phyloP scores from a whole-genome alignment of 2,888 invertebrate species.

The Drosophila siamana region DNA sequence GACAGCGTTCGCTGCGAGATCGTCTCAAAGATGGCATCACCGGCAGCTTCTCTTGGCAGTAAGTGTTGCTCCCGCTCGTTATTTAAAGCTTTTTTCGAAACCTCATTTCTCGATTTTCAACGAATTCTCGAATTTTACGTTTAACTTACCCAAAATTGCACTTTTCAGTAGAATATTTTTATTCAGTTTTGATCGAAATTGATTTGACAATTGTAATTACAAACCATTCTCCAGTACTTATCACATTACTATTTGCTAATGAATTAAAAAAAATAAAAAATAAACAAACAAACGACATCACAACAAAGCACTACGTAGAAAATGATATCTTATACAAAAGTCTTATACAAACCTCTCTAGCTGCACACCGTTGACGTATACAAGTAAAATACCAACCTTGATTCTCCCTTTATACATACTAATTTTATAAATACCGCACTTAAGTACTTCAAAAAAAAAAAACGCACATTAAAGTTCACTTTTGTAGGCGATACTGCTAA shows the following conservation, averaged over 20 bases:
- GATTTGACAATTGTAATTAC: conserved; percentile 15
- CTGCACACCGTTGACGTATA: conserved; percentile 28
- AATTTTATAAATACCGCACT: conserved; percentile 24
- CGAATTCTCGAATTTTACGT: conserved; percentile 3
- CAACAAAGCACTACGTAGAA: conserved; percentile 36
- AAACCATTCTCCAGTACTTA: conserved; percentile 2
- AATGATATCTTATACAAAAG: conserved; percentile 26
- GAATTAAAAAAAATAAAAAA: conserved; percentile 11
- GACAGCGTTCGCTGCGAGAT: conserved; percentile 92
- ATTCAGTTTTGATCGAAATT: neutral
- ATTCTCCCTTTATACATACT: conserved; percentile 17
- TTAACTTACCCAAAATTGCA: conserved; percentile 15
- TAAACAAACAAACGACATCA: conserved; percentile 4
- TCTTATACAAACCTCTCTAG: conserved; percentile 29
- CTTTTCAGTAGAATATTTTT: conserved; percentile 15
- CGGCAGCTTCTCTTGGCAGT: conserved; percentile 93
- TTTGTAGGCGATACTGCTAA: conserved; percentile 23
- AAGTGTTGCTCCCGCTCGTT: conserved; percentile 86
- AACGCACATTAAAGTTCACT: conserved; percentile 23
- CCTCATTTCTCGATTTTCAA: conserved; percentile 6
- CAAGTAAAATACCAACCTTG: conserved; percentile 7
- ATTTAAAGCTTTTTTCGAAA: conserved; percentile 22
- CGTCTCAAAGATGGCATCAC: conserved; percentile 92
- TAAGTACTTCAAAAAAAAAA: conserved; percentile 21
- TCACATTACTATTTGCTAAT: conserved; percentile 8